Percentiles rank a stretch among this genome's conserved stretches.
Conservation (phyloP, 2,888 invertebrate genomes). For the Phalera bucephala region DNA sequence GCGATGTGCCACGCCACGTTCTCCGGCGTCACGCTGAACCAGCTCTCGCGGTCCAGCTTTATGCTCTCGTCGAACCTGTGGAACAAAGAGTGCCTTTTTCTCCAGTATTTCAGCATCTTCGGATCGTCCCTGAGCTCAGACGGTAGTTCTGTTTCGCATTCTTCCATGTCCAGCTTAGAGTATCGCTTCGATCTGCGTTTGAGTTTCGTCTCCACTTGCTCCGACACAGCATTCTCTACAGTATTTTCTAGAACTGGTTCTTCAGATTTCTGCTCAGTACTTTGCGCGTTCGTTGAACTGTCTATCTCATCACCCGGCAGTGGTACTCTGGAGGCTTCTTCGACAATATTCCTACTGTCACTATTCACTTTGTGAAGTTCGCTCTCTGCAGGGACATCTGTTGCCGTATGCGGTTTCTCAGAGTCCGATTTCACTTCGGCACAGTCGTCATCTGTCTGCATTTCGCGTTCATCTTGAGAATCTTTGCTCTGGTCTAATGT, state of each 20-base stretch:
- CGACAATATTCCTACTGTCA: conserved; percentile 9
- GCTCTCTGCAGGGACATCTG: neutral
- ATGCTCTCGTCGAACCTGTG: conserved; percentile 95
- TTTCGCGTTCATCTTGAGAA: conserved; percentile 58
- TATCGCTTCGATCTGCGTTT: conserved; percentile 53
- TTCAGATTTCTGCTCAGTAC: no score
- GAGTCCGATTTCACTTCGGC: conserved; percentile 45
- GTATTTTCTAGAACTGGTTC: no score
- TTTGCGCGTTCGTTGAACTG: no score
- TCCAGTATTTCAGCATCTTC: conserved; percentile 92
- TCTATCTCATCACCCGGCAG: conserved; percentile 14
- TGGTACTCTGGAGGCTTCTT: conserved; percentile 22
- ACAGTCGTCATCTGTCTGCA: conserved; percentile 60
- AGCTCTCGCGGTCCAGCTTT: conserved; percentile 95
- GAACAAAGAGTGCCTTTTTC: conserved; percentile 94
- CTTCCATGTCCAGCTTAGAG: conserved; percentile 42
- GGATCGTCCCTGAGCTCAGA: conserved; percentile 85
- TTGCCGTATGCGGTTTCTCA: conserved; percentile 29
- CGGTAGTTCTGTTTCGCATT: conserved; percentile 75
- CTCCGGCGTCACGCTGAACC: conserved; percentile 99
- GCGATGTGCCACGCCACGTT: conserved; percentile 96
- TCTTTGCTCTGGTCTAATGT: conserved; percentile 55
- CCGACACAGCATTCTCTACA: no score
- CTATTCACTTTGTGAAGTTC: conserved; percentile 8
- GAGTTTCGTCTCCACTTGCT: conserved; percentile 46